Base-by-base conservation (phyloP, 2,797 vertebrate species). In the Halcyon leucocephala region DNA sequence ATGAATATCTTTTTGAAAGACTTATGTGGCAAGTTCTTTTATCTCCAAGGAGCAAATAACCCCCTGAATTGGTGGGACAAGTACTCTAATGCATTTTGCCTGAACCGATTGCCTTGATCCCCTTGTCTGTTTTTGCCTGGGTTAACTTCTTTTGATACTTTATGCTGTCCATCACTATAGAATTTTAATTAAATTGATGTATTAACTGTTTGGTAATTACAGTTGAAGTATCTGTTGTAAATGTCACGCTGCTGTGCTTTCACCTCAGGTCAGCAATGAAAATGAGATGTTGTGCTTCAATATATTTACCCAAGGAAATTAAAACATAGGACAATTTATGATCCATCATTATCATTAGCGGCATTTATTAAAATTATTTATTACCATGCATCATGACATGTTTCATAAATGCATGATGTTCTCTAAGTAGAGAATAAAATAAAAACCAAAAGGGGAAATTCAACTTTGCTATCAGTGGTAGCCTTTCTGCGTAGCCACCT, bases 171-270 rank as follows among this genome's bases (percentile, higher is more conserved):
- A 95, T 97, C 96, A 95, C 74, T 89, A 86, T 84, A 85, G 64
- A 91, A 97, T 97, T 98, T 98, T 97, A 98, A 98, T 98, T 98
- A 97, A 97, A 97, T 92, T 97, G 96, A 97, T 98, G 84, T 96
- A 97, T 97, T 98, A 97, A 97, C 90, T 97, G 73, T 95, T 93
- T 89, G 73, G 77, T 96, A 97, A 98, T 98, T 97, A 96, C 92
- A 76, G 70, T 79, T 97, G 97, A 98, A 97, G 69, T 95, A 95
- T 97, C 85, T 93, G 57, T 70, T 96, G 71, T 96, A 97, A 97
- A 98, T 97, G 94, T 95, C 97, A 97, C 12, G 17, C 33, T 82
- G 78, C 82, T 91, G 39, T 94, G 76, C 74, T 97, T 79, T 93
- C 54, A 95, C 73, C 62, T 33, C 41, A 90, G 91, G 96, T 96